Evolutionary conservation across 2,113 vertebrate species (phyloP), one percentile per base, ranked within the genome.

Genomic region (Cyrtonyx montezumae): DNA sequence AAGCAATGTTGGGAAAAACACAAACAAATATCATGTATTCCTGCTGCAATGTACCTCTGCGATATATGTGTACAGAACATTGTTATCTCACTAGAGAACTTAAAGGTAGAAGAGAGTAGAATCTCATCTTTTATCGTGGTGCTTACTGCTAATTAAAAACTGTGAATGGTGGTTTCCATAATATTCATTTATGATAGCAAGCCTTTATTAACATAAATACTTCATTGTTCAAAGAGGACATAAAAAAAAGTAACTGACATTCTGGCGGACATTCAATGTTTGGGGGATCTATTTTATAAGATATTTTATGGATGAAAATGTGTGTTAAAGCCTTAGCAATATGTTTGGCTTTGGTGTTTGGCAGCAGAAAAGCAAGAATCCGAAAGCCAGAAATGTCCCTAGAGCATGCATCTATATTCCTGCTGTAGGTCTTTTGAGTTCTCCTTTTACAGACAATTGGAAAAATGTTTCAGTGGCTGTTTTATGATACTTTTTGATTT

Each of bases 291-390:
- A 96, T 97, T 98, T 98, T 97, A 96, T 98, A 97, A 97, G 97
- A 96, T 90, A 97, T 96, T 97, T 98, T 97, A 97, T 96, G 97
- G 98, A 97, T 96, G 97, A 97, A 97, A 98, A 97, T 97, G 96
- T 92, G 88, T 96, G 97, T 97, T 97, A 97, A 97, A 97, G 93
- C 95, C 85, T 91, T 94, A 97, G 96, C 94, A 97, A 97, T 97
- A 95, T 95, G 90, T 93, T 98, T 98, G 97, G 97, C 97, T 97
- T 97, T 97, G 79, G 90, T 93, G 63, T 96, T 96, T 97, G 97
- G 98, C 97, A 98, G 95, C 74, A 93, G 93, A 77, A 79, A 97
- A 86, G 80, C 91, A 96, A 88, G 93, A 96, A 88, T 89, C 92
- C 87, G 75, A 95, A 97, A 96, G 97, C 97, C 97, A 98, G 94